Evolutionary conservation across 2,797 vertebrate species (phyloP).

Genomic region (Pagetopsis macropterus): DNA sequence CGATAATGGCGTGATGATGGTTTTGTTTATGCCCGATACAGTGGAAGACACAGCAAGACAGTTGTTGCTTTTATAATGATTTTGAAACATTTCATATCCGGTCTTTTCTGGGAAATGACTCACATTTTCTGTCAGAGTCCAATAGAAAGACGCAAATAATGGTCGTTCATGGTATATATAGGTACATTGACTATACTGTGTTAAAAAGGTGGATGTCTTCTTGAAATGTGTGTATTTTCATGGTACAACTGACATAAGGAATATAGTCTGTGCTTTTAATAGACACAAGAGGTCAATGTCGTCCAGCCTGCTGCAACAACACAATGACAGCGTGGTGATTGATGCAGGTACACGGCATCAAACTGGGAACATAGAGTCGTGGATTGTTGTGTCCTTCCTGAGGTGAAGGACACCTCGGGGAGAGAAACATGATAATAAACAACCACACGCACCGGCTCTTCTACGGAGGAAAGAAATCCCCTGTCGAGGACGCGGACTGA

Average conservation of each 20-base stretch:
- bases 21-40: conserved; percentile 3
- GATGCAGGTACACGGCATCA: conserved; percentile 32
- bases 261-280: neutral
- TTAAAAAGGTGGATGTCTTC: neutral
- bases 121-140: neutral
- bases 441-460: conserved; percentile 21
- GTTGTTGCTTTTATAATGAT: too few relatives aligned
- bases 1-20: conserved; percentile 8
- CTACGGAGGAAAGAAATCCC: conserved; percentile 38
- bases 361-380: conserved; percentile 14
- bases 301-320: neutral
- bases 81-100: too few relatives aligned
- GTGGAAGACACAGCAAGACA: conserved; percentile 6
- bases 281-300: conserved; percentile 10
- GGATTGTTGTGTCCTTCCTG: conserved; percentile 27
- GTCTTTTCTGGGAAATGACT: too few relatives aligned
- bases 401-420: conserved; percentile 45
- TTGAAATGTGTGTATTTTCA: neutral
- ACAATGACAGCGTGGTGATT: conserved; percentile 22
- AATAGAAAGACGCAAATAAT: neutral
- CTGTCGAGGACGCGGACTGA: conserved; percentile 26
- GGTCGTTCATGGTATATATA: neutral
- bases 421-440: conserved; percentile 30
- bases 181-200: neutral
- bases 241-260: neutral